Conservation (phyloP, 2,888 invertebrate genomes). For the Sphecodes monilicornis region DNA sequence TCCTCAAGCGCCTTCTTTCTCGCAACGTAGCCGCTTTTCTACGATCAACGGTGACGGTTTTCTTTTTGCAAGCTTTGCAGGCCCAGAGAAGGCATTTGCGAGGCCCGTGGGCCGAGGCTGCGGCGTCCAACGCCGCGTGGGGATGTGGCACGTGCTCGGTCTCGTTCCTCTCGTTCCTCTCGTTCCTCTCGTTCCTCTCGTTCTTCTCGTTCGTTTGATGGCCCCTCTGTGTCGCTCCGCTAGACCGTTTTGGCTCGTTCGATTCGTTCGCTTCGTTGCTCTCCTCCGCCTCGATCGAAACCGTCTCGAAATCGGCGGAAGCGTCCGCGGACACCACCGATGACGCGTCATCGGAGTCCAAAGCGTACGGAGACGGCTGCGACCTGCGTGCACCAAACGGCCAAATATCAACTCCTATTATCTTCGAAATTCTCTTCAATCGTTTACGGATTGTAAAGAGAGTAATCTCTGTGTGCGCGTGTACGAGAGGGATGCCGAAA, state of each 20-base stretch:
- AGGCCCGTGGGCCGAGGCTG: conserved; percentile 84
- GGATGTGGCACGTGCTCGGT: conserved; percentile 82
- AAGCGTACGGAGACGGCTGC: conserved; percentile 76
- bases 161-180: conserved; percentile 70
- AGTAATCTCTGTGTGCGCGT: no score
- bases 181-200: conserved; percentile 29
- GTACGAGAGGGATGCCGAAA: no score
- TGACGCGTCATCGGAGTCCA: conserved; percentile 82
- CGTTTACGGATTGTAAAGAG: no score
- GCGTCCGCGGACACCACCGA: conserved; percentile 81
- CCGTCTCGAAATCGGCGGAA: conserved; percentile 79
- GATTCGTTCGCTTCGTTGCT: conserved; percentile 59
- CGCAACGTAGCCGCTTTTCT: conserved; percentile 98
- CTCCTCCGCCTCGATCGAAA: conserved; percentile 74
- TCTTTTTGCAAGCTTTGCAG: conserved; percentile 98
- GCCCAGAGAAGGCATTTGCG: conserved; percentile 97
- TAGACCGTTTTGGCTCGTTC: conserved; percentile 70
- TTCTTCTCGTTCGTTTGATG: conserved; percentile 68
- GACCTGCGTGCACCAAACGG: conserved; percentile 66
- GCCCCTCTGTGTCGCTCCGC: conserved; percentile 56
- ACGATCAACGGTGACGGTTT: conserved; percentile 97
- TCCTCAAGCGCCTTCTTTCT: conserved; percentile 95
- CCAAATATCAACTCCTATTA: background rate
- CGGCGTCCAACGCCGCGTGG: conserved; percentile 78
- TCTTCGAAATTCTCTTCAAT: background rate